Percentiles rank a stretch among this genome's conserved stretches.
Conservation (phyloP, 2,888 invertebrate species). For the Drosophila mimica region DNA sequence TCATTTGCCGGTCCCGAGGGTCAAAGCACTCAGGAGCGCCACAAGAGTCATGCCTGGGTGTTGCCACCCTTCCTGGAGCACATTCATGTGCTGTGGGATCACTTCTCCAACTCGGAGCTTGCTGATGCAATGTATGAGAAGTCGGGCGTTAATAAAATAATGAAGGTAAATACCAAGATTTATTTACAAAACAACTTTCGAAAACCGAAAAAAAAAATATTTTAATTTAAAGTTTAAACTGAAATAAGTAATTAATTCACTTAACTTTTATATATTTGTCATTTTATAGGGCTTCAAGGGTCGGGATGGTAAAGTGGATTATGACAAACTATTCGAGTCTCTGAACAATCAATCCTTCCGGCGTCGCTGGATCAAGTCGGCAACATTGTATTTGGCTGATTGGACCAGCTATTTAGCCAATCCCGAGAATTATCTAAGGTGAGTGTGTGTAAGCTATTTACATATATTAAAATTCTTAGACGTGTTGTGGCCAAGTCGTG, state of each 20-base stretch:
- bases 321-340: constrained; percentile 90
- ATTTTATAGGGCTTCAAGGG: constrained; percentile 87
- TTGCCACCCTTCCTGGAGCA: constrained; percentile 90
- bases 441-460: constrained; percentile 65
- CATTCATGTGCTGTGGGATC: constrained; percentile 91
- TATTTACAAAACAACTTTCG: background rate
- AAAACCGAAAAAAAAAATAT: background rate
- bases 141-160: constrained; percentile 89
- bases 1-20: constrained; percentile 88
- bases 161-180: constrained; percentile 85
- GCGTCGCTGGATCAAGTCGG: constrained; percentile 91
- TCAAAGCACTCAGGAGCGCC: constrained; percentile 87
- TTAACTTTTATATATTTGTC: background rate
- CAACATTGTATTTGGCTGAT: constrained; percentile 91
- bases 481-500: constrained; percentile 9
- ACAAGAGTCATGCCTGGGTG: constrained; percentile 90
- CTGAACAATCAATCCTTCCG: constrained; percentile 93
- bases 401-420: constrained; percentile 91
- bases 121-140: constrained; percentile 91
- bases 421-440: constrained; percentile 91
- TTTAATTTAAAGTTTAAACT: background rate
- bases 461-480: constrained; percentile 1
- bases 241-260: background rate
- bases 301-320: constrained; percentile 89
- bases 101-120: constrained; percentile 91